Evolutionary conservation across 2,888 invertebrate species (phyloP), one percentile per base, ranked within the genome.

Genomic region (Plebejus melissa): DNA sequence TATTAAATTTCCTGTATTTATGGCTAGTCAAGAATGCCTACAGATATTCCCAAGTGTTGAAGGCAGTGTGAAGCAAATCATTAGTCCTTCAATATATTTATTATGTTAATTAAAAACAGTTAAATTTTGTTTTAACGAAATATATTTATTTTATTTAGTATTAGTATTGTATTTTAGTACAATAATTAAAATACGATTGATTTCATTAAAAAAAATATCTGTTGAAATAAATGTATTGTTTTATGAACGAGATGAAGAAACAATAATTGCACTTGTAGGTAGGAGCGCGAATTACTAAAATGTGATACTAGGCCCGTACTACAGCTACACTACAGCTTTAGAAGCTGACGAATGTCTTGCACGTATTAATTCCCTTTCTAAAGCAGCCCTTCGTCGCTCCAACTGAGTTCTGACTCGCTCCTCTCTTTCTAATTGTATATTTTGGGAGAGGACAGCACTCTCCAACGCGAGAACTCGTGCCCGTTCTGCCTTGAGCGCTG

Each of bases 321-420:
- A n/a, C n/a, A n/a, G n/a, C n/a, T n/a, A n/a, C 36, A 81, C 9
- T 13, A 76, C 77, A 4, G 76, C 69, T 28, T 76, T 60, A 1
- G 83, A 78, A 1, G 82, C 58, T 1, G 80, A 77, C 38, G 81
- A 76, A 60, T 85, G 82, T 0, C 83, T 85, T 4, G 83, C 76
- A 32, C 88, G 83, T 58, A 89, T 77, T 38, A 91, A 80, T 79
- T 90, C 87, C 58, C 91, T 83, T 81, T 91, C 91, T 22, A 90
- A 83, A 54, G 86, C 75, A 22, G 90, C 86, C 75, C 88, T 87
- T 9, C 89, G 88, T 1, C 86, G 83, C 79, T 94, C 91, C 0
- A 91, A 85, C 81, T 90, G 89, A 9, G 90, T 93, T 76, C 93
- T 88, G 74, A 90, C 89, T 76, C 87, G 84, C 3, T 84, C 87